Base-by-base conservation (phyloP, 2,113 vertebrate genomes). In the Felis catus region DNA sequence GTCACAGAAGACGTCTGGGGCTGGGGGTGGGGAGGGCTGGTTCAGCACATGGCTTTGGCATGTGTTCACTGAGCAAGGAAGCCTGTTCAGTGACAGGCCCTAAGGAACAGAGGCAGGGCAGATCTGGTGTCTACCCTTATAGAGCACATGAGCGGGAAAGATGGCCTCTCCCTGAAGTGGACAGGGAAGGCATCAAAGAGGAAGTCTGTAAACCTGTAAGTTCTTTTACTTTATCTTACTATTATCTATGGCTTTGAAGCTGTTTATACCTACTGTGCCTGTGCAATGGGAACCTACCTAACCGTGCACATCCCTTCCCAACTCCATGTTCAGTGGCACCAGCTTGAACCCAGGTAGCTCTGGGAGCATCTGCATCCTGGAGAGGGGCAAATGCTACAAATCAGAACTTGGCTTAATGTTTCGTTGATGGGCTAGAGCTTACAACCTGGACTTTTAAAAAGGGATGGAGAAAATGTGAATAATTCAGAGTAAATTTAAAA, bases 401-500 rank as follows among this genome's bases (percentile, higher is more conserved):
- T 53, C 18, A 33, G 53, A 33, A 76, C 70, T 78, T 53, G 27
- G 61, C 10, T 36, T 65, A 78, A 36, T 39, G 51, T 19, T 68
- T 73, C 33, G 21, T 48, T 79, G 33, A 48, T 15, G 19, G 3
- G 73, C 74, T 78, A 76, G 19, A 63, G 33, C 78, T 74, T 65
- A 91, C 85, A 81, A 21, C 33, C 86, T 84, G 27, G 66, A 85
- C 73, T 74, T 58, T 51, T 23, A 33, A 55, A 73, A 81, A 33
- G 25, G 29, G 39, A 65, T 19, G 3, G 33, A 89, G 45, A 92
- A 93, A 91, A 90, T 51, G 27, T 58, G 78, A 58, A 85, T 39
- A 63, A 83, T 10, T 14, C 74, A 79, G 36, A 92, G 65, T 90
- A 83, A 94, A 36, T 71, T 73, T 61, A 74, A 83, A 85, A 90